phyloP scores from a whole-genome alignment of 2,797 vertebrate species.

The Neosilurus mollespiculum region DNA sequence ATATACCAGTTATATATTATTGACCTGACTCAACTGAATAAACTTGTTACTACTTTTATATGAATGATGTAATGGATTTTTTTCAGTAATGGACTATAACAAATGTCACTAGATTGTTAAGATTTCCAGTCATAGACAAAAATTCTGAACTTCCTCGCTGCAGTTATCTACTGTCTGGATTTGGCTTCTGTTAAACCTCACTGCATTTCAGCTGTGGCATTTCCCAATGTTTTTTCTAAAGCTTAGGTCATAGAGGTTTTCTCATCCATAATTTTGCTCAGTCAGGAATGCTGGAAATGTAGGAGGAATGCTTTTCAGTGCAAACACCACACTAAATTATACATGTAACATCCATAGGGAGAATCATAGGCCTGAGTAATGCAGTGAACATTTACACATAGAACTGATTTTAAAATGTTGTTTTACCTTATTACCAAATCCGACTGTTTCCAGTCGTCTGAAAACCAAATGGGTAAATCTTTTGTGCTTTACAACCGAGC shows the following conservation, averaged over 20 bases:
- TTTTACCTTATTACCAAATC: not conserved
- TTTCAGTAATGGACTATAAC: not conserved
- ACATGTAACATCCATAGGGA: not conserved
- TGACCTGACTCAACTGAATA: not conserved
- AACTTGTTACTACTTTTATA: not conserved
- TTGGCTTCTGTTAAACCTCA: conserved; percentile 10
- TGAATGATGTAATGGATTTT: not conserved
- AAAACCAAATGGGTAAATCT: not conserved
- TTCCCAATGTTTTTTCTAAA: conserved; percentile 38
- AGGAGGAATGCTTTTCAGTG: conserved; percentile 15
- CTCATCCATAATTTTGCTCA: conserved; percentile 44
- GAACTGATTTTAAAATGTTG: not conserved
- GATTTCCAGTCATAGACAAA: not conserved
- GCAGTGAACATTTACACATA: not conserved
- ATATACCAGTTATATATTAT: not conserved
- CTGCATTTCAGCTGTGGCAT: conserved; percentile 28
- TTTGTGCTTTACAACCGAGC: not conserved
- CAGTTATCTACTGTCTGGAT: conserved; percentile 8
- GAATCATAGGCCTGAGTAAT: not conserved
- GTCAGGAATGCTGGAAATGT: conserved; percentile 48
- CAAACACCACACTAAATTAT: conserved; percentile 32
- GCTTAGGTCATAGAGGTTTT: conserved; percentile 48
- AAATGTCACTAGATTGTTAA: not conserved
- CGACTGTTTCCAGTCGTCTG: not conserved
- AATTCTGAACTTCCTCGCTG: conserved; percentile 4